These are phyloP conservation scores for Aphyosemion australe DNA, from an alignment of 2,113 vertebrate species.

Conservation along the genomic window DNA sequence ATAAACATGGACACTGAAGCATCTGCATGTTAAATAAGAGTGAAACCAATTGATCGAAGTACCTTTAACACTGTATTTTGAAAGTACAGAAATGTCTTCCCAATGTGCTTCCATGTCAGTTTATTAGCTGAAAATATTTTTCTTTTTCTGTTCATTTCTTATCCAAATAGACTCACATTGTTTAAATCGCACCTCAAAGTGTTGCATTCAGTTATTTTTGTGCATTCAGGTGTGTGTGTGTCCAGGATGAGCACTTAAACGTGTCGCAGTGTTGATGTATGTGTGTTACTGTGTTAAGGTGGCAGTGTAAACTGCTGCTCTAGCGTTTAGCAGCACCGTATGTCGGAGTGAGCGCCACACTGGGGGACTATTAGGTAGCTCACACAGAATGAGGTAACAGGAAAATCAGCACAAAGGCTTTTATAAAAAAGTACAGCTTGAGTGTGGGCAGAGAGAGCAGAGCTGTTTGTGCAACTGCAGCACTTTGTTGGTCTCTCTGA, in stretches of 20 bases:
- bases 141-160: background rate
- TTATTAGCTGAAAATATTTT: no score
- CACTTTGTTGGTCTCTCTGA: constrained; percentile 62
- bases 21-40: no score
- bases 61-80: no score
- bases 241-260: constrained; percentile 16
- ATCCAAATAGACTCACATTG: no score
- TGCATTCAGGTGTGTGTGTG: constrained; percentile 34
- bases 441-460: background rate
- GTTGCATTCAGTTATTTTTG: constrained; percentile 54
- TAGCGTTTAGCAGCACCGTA: constrained; percentile 37
- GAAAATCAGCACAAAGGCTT: constrained; percentile 27
- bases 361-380: constrained; percentile 20
- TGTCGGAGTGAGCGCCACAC: constrained; percentile 23
- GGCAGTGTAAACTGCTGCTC: constrained; percentile 40
- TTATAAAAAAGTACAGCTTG: background rate
- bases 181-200: background rate
- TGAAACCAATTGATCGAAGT: no score
- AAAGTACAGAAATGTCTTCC: no score
- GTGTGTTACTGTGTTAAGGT: constrained; percentile 14
- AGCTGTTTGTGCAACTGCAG: constrained; percentile 51
- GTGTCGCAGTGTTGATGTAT: constrained; percentile 47
- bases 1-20: no score
- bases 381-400: constrained; percentile 5
- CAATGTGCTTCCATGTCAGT: no score